Conservation (phyloP, 2,888 invertebrate species). For the Acanthoscelides obtectus region DNA sequence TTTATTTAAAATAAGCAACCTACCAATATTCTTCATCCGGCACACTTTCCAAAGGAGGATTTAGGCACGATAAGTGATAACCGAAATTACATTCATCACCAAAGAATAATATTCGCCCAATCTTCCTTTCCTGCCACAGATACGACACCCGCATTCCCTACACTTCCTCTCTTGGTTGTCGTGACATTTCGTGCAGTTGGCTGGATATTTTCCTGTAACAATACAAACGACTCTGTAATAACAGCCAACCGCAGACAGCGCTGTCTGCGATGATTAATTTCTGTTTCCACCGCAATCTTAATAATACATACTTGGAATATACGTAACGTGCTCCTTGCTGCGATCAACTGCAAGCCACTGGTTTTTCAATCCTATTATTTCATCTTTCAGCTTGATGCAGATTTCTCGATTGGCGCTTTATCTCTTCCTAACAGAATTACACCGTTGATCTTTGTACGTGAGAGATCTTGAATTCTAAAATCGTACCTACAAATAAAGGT, state of each 20-base stretch:
- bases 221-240: too few species aligned
- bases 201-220: slow-evolving; percentile 50
- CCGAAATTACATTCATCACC: slow-evolving; percentile 78
- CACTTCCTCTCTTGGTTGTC: slow-evolving; percentile 62
- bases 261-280: too few species aligned
- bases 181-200: slow-evolving; percentile 62
- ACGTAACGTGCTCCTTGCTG: not conserved
- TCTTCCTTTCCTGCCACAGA: slow-evolving; percentile 69
- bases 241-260: too few species aligned
- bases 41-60: slow-evolving; percentile 63
- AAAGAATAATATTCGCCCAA: slow-evolving; percentile 68
- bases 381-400: slow-evolving; percentile 54
- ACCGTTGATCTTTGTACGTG: slow-evolving; percentile 53
- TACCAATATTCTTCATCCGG: slow-evolving; percentile 56
- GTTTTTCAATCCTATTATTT: slow-evolving; percentile 63
- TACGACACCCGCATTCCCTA: slow-evolving; percentile 67
- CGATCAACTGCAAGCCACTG: slow-evolving; percentile 39
- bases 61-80: slow-evolving; percentile 68
- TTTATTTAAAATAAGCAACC: slow-evolving; percentile 1
- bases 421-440: slow-evolving; percentile 56
- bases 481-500: slow-evolving; percentile 27
- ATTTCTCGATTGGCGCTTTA: slow-evolving; percentile 56
- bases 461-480: slow-evolving; percentile 37
- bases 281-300: too few species aligned
- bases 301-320: not conserved